phyloP scores from a whole-genome alignment of 37 sponge, comb jelly and placozoan species.

The Corticium candelabrum region DNA sequence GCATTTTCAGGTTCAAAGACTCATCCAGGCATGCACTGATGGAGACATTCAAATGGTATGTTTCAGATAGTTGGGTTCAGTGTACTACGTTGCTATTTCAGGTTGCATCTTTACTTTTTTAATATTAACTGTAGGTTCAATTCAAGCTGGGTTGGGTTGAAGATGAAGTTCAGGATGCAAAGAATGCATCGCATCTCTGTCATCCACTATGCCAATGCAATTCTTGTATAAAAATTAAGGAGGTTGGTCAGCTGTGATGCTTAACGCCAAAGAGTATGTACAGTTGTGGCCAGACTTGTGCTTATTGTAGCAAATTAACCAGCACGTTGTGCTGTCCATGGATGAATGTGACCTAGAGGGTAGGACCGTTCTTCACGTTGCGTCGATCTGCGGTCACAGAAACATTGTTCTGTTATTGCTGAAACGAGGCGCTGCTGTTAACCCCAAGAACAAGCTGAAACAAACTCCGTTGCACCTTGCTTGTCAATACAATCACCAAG shows the following conservation, averaged over 20 bases:
- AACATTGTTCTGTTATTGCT: slow-evolving; percentile 48
- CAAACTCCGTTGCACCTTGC: slow-evolving; percentile 76
- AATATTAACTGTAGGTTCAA: not conserved
- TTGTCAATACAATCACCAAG: slow-evolving; percentile 83
- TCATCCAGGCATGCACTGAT: not conserved
- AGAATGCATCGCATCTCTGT: slow-evolving; percentile 7
- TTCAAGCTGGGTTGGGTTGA: slow-evolving; percentile 10
- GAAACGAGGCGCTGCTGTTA: slow-evolving; percentile 35
- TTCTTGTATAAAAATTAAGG: slow-evolving; percentile 43
- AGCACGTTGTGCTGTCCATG: too few species aligned
- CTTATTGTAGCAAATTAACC: too few species aligned
- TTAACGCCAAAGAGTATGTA: too few species aligned
- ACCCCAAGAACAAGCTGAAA: slow-evolving; percentile 37
- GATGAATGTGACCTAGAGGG: slow-evolving; percentile 18
- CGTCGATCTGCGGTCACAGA: slow-evolving; percentile 43
- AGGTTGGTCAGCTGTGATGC: too few species aligned
- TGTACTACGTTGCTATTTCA: not conserved
- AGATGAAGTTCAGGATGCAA: not conserved
- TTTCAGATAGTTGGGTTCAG: not conserved
- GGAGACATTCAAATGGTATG: not conserved
- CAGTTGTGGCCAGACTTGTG: too few species aligned
- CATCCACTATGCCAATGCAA: slow-evolving; percentile 83
- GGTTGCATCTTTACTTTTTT: not conserved
- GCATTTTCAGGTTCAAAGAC: not conserved
- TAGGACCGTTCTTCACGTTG: slow-evolving; percentile 58